Percentiles rank a stretch among this genome's conserved stretches.
Conservation (phyloP, 2,888 invertebrate species). For the Drosophila yooni region DNA sequence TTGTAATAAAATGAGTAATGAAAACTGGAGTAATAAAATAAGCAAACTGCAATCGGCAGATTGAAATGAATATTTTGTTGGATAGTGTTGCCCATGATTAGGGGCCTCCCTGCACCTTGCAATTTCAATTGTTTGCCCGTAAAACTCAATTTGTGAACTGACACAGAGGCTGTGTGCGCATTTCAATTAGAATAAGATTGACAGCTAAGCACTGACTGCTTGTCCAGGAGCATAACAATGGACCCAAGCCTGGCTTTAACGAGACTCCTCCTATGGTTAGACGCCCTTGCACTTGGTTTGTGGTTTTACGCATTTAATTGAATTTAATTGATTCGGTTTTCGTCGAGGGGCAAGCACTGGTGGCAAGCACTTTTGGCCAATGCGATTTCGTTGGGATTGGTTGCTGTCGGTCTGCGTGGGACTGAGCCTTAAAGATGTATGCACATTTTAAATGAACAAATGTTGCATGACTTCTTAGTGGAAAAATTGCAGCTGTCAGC, state of each 20-base stretch:
- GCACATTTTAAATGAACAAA: slow-evolving; percentile 33
- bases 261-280: slow-evolving; percentile 35
- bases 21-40: no score
- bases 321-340: slow-evolving; percentile 76
- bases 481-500: slow-evolving; percentile 75
- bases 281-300: slow-evolving; percentile 67
- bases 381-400: slow-evolving; percentile 16
- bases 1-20: background rate
- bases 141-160: slow-evolving; percentile 71
- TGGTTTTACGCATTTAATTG: slow-evolving; percentile 75
- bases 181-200: slow-evolving; percentile 75
- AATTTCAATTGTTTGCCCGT: slow-evolving; percentile 71
- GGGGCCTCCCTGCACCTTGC: slow-evolving; percentile 13
- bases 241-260: slow-evolving; percentile 8
- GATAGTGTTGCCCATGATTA: slow-evolving; percentile 11
- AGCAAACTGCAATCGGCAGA: background rate
- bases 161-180: slow-evolving; percentile 40
- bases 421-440: slow-evolving; percentile 44
- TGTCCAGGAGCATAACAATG: slow-evolving; percentile 44
- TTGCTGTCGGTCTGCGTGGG: slow-evolving; percentile 1
- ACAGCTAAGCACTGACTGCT: slow-evolving; percentile 55
- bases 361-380: background rate
- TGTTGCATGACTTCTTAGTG: slow-evolving; percentile 63
- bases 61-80: slow-evolving; percentile 1
- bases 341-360: slow-evolving; percentile 10